phyloP scores from a whole-genome alignment of 1,140 invertebrate species.

The Metaphire vulgaris region DNA sequence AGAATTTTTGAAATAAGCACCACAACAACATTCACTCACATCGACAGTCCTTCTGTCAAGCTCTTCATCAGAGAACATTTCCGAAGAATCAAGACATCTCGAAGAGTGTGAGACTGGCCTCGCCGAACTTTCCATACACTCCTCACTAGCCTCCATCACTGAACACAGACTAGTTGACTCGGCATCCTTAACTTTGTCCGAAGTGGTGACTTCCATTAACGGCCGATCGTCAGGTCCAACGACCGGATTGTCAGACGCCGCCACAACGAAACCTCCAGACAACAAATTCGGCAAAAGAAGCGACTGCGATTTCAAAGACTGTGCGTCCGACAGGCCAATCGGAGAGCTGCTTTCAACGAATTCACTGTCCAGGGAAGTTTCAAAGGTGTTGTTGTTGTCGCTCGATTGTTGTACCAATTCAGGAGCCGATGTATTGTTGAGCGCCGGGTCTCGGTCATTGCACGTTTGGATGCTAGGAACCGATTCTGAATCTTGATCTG shows the following conservation, averaged over 20 bases:
- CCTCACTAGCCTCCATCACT: neutral
- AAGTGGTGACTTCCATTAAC: no score
- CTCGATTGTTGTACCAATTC: neutral
- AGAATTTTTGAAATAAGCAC: no score
- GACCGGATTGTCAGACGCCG: neutral
- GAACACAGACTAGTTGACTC: neutral
- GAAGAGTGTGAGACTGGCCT: neutral
- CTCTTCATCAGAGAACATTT: neutral
- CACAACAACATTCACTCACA: neutral
- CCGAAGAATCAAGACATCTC: neutral
- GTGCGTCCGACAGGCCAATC: neutral
- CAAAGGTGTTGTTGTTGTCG: neutral
- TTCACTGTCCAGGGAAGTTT: neutral
- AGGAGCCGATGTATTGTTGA: neutral
- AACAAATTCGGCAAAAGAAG: neutral
- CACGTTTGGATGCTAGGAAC: neutral
- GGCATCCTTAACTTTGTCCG: no score
- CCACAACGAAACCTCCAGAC: neutral
- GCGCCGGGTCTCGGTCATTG: neutral
- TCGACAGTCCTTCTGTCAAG: neutral
- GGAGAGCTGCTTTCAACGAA: neutral
- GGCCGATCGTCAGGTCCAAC: no score
- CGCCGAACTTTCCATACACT: neutral
- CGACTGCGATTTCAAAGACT: neutral
- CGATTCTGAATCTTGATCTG: neutral